phyloP scores from a whole-genome alignment of 2,888 invertebrate genomes.

The Lasioglossum figueresi region DNA sequence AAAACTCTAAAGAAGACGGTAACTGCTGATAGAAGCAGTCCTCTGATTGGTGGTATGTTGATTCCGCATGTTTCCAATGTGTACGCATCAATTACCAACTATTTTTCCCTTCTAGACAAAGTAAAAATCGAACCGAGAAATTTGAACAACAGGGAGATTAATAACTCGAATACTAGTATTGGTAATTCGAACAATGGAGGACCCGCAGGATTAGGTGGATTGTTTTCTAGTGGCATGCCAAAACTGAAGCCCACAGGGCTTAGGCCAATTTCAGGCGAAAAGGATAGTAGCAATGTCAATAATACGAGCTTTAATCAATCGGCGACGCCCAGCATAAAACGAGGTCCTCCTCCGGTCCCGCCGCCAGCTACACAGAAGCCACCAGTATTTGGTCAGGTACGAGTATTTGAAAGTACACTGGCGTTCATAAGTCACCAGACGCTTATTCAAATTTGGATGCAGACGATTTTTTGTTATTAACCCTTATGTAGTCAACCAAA shows the following conservation, averaged over 20 bases:
- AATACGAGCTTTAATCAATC: conserved; percentile 60
- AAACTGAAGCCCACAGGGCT: conserved; percentile 90
- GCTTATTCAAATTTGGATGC: too few relatives aligned
- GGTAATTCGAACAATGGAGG: conserved; percentile 75
- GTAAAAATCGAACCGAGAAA: conserved; percentile 79
- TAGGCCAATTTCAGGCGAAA: conserved; percentile 76
- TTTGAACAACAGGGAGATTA: conserved; percentile 68
- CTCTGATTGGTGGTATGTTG: conserved; percentile 88
- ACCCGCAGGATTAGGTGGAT: conserved; percentile 87
- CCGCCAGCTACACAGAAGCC: conserved; percentile 88
- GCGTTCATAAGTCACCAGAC: too few relatives aligned
- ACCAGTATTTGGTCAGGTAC: conserved; percentile 85
- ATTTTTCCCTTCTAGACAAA: conserved; percentile 73
- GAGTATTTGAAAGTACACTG: background rate
- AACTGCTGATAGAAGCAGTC: conserved; percentile 96
- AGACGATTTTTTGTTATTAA: too few relatives aligned
- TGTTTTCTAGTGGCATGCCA: conserved; percentile 94
- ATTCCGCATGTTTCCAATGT: background rate
- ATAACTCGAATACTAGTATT: conserved; percentile 60
- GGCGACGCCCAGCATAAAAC: conserved; percentile 79
- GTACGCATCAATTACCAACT: background rate
- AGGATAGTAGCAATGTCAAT: conserved; percentile 70
- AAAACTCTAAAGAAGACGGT: conserved; percentile 92
- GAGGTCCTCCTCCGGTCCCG: conserved; percentile 93
- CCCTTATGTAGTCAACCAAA: too few relatives aligned